Percentiles rank a stretch among this genome's conserved stretches.
Evolutionary conservation across 2,888 invertebrate genomes (phyloP).

Genomic region (Cyclophora albipunctata): DNA sequence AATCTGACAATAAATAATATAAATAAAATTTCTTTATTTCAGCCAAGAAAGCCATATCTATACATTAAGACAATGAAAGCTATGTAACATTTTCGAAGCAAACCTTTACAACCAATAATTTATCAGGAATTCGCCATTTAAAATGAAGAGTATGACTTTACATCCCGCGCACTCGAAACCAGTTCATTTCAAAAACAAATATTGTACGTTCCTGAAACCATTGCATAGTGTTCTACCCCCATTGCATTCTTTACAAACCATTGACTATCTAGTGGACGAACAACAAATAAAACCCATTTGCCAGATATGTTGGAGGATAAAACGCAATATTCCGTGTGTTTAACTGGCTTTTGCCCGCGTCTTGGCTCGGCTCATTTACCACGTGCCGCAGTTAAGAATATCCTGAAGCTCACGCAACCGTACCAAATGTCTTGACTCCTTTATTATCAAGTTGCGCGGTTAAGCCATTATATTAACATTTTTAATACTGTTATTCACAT

Average conservation of each 20-base stretch:
- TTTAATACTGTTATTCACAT: too few species aligned
- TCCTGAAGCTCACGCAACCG: conserved; percentile 18
- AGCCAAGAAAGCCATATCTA: too few species aligned
- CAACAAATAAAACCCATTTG: conserved; percentile 41
- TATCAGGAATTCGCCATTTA: neutral
- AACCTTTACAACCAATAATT: too few species aligned
- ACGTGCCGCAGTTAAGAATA: conserved; percentile 19
- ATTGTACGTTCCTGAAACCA: conserved; percentile 33
- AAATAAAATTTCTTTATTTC: too few species aligned
- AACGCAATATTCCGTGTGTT: conserved; percentile 40
- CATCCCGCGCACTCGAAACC: conserved; percentile 3
- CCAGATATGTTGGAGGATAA: conserved; percentile 31
- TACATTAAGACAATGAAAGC: too few species aligned
- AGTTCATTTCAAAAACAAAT: conserved; percentile 31
- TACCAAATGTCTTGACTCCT: conserved; percentile 4
- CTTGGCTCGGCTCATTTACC: conserved; percentile 21
- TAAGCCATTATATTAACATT: too few species aligned
- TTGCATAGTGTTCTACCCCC: conserved; percentile 41
- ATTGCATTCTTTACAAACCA: conserved; percentile 56
- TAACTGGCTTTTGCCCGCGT: conserved; percentile 29
- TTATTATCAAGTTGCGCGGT: neutral
- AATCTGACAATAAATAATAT: too few species aligned
- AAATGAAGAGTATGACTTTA: conserved; percentile 8
- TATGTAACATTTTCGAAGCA: too few species aligned
- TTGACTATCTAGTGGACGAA: conserved; percentile 47